phyloP scores from a whole-genome alignment of 2,888 invertebrate genomes.

The Loripinus fragilis region DNA sequence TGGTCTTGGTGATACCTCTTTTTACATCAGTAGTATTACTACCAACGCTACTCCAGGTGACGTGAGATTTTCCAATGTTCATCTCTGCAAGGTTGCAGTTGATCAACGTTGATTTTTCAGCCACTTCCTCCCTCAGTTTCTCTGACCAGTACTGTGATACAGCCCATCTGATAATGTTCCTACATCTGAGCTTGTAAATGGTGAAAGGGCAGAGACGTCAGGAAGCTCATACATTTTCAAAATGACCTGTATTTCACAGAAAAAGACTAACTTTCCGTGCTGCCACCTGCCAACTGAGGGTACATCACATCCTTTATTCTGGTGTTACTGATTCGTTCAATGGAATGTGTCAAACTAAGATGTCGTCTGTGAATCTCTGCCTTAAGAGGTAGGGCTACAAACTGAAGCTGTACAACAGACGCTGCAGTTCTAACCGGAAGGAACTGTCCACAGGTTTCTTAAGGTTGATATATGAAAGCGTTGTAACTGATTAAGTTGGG shows the following conservation, averaged over 20 bases:
- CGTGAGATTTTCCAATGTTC: neutral
- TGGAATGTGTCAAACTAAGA: neutral
- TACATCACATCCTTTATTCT: neutral
- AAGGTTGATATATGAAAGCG: neutral
- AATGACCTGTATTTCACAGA: neutral
- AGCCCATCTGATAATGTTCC: neutral
- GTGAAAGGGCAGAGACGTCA: neutral
- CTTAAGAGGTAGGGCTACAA: neutral
- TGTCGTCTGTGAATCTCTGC: neutral
- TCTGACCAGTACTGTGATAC: neutral
- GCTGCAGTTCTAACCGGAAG: neutral
- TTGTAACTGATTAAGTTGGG: neutral
- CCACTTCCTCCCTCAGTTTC: neutral
- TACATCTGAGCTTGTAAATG: neutral
- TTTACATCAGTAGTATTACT: too few relatives aligned
- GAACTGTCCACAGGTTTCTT: neutral
- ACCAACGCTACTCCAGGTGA: neutral
- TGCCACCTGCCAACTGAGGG: neutral
- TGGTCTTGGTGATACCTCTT: too few relatives aligned
- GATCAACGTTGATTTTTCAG: neutral
- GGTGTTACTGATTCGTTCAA: neutral
- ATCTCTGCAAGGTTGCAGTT: neutral
- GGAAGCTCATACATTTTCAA: neutral
- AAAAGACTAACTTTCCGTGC: neutral
- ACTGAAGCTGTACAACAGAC: neutral